Base-by-base conservation (phyloP, 2,113 vertebrate species). In the Colaptes auratus region DNA sequence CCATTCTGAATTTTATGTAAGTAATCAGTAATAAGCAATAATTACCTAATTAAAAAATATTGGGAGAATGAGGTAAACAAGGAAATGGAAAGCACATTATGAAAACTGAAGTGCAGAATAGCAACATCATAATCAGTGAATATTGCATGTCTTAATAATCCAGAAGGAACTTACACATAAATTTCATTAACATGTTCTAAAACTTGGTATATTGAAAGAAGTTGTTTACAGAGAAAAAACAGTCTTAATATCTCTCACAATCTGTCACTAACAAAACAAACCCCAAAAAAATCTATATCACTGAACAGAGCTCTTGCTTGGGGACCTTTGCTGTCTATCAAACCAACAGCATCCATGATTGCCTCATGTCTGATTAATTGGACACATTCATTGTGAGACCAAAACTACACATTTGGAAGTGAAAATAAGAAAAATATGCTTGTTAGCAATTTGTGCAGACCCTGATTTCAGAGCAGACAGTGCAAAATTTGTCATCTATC, bases 351-450 rank as follows among this genome's bases (percentile, higher is more conserved):
- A 55, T 50, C 82, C 18, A 42, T 36, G 30, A 36, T 27, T 84
- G 52, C 30, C 27, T 88, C 59, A 58, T 31, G 66, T 84, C 64
- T 84, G 19, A 87, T 76, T 88, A 28, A 82, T 36, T 66, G 85
- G 74, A 77, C 59, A 48, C 39, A 23, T 82, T 85, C 27, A 90
- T 87, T 80, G 19, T 74, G 56, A 89, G 36, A 72, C 15, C 60
- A 73, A 55, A 65, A 23, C n/a, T 52, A 36, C 50, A 36, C 2
- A 73, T 89, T 84, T 85, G 24, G 64, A 80, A 79, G 28, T 19
- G 25, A 80, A 73, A 86, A 67, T 60, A 74, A 75, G 59, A 93
- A 93, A 90, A 93, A 89, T 52, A 83, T 59, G 28, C 84, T 88
- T 82, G 19, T 66, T 76, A 70, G 46, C 19, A 70, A 56, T 91